Evolutionary conservation across 64 coral and sea anemone species (phyloP).

Genomic region (Stylophora pistillata): DNA sequence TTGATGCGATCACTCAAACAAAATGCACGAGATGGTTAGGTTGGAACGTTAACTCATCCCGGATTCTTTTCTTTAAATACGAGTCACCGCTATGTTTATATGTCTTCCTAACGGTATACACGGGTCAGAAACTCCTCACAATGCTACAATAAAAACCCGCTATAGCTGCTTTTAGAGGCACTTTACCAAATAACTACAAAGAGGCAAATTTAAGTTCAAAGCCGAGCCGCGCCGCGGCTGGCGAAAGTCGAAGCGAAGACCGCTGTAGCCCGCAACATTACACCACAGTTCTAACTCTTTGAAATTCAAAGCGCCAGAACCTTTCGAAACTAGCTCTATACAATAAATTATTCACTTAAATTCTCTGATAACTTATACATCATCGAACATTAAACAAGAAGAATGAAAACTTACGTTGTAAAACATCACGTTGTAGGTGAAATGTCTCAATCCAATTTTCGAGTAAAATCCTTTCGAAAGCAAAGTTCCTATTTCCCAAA

Average conservation of each 20-base stretch:
- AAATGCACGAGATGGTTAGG: background rate
- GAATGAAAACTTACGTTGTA: conserved; percentile 32
- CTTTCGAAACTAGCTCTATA: conserved; percentile 19
- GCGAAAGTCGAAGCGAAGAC: background rate
- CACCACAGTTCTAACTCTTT: conserved; percentile 18
- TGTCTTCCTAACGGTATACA: conserved; percentile 45
- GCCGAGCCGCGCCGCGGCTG: background rate
- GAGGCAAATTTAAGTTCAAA: conserved; percentile 32
- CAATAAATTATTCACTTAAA: conserved; percentile 48
- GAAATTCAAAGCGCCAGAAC: conserved; percentile 2
- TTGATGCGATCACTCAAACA: background rate
- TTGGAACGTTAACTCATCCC: background rate
- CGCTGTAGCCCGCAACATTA: conserved; percentile 6
- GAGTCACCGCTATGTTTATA: conserved; percentile 27
- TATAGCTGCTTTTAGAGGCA: background rate
- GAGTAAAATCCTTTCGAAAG: conserved; percentile 45
- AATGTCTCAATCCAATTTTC: conserved; percentile 51
- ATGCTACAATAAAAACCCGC: background rate
- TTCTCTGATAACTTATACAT: conserved; percentile 14
- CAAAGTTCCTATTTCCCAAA: conserved; percentile 20
- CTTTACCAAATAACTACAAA: background rate
- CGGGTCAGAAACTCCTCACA: conserved; percentile 27
- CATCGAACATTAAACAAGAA: background rate
- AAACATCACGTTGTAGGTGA: conserved; percentile 27
- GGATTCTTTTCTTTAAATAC: background rate